Conservation (phyloP, 2,888 invertebrate species). For the Tromatobia lineatoria region DNA sequence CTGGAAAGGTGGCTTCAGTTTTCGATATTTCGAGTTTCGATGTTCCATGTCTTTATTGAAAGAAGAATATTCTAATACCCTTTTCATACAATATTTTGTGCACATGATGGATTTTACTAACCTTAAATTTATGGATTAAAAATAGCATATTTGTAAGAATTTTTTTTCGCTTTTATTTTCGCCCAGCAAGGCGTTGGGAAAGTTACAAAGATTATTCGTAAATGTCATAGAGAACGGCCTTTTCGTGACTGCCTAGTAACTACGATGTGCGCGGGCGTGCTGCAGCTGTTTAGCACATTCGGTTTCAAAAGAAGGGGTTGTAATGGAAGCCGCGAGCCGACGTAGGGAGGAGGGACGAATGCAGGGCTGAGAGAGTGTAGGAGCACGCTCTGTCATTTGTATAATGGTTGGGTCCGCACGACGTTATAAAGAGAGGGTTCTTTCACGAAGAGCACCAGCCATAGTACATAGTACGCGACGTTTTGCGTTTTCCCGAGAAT, state of each 20-base stretch:
- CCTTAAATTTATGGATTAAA: no score
- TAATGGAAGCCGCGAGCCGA: conserved; percentile 52
- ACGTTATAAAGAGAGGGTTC: conserved; percentile 43
- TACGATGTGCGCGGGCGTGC: conserved; percentile 25
- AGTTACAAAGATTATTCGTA: conserved; percentile 20
- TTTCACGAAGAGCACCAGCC: conserved; percentile 28
- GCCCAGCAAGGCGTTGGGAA: not conserved
- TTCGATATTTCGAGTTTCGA: no score
- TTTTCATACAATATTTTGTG: no score
- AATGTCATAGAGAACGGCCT: conserved; percentile 39
- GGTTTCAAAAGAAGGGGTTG: conserved; percentile 63
- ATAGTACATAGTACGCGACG: not conserved
- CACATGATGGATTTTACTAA: no score
- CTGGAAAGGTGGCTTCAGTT: no score
- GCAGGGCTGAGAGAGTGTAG: not conserved
- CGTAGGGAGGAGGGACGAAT: not conserved
- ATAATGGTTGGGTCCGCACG: conserved; percentile 70
- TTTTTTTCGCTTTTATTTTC: not conserved
- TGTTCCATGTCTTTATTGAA: no score
- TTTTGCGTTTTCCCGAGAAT: conserved; percentile 22
- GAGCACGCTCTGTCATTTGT: conserved; percentile 72
- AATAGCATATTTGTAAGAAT: no score
- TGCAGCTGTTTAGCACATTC: conserved; percentile 55
- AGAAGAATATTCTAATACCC: no score
- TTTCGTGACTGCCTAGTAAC: conserved; percentile 56